Conservation (phyloP, 2,888 invertebrate species). For the Perdita meconis region DNA sequence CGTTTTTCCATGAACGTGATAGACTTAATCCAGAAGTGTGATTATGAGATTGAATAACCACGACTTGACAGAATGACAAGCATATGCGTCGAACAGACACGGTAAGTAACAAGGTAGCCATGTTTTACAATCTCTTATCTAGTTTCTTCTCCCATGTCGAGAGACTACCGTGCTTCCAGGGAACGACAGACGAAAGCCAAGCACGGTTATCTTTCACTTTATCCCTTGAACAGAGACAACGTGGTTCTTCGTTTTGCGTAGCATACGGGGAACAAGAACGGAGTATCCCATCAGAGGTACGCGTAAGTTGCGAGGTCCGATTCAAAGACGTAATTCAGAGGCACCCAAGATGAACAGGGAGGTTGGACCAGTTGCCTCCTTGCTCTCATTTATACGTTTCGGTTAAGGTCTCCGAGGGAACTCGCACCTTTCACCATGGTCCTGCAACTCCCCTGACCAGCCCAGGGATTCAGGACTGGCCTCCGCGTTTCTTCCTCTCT, state of each 20-base stretch:
- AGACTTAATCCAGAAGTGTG: too few species aligned
- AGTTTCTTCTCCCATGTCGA: background rate
- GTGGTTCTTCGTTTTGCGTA: constrained; percentile 22
- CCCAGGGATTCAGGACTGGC: constrained; percentile 56
- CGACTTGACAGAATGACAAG: background rate
- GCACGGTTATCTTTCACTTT: constrained; percentile 14
- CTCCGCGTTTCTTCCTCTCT: constrained; percentile 71
- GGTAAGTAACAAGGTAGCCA: background rate
- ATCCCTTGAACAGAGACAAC: background rate
- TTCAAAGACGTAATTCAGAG: constrained; percentile 1
- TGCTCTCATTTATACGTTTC: constrained; percentile 66
- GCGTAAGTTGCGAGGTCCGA: background rate
- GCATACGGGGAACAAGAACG: background rate
- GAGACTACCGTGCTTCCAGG: constrained; percentile 2
- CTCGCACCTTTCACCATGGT: constrained; percentile 68
- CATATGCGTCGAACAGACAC: background rate
- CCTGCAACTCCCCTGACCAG: constrained; percentile 33
- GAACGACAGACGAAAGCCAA: constrained; percentile 19
- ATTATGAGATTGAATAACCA: constrained; percentile 17
- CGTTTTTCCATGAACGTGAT: too few species aligned
- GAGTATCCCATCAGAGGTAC: background rate
- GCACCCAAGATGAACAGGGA: background rate
- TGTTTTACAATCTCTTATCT: constrained; percentile 1
- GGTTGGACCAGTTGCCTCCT: constrained; percentile 43
- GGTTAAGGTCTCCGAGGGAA: constrained; percentile 76